Evolutionary conservation across 2,797 vertebrate genomes (phyloP).

Genomic region (Acanthornis magna): DNA sequence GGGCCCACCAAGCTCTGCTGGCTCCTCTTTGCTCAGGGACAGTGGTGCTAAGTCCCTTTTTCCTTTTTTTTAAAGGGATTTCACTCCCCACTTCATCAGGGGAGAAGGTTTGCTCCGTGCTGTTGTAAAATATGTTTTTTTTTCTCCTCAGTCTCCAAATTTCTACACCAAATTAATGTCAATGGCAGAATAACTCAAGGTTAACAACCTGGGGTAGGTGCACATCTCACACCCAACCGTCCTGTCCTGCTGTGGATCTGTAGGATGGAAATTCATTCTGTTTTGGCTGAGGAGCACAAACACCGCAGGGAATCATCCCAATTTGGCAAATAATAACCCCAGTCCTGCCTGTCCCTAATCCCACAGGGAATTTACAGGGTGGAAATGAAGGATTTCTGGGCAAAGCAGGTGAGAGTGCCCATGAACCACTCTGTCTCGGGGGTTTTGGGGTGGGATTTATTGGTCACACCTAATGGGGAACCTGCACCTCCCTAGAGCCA

Average conservation of each 20-base stretch:
- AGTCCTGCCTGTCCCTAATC: background rate
- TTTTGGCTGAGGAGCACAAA: background rate
- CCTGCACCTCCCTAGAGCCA: background rate
- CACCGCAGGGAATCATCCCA: background rate
- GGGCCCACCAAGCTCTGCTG: slow-evolving; percentile 22
- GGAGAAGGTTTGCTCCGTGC: fast-evolving
- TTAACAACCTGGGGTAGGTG: background rate
- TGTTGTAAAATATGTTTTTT: fast-evolving
- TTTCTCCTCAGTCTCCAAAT: background rate
- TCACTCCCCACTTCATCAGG: fast-evolving
- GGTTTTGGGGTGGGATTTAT: fast-evolving
- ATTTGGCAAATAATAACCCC: background rate
- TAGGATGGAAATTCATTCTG: background rate
- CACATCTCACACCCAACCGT: background rate
- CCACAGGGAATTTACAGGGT: background rate
- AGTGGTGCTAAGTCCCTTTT: background rate
- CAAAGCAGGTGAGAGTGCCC: background rate
- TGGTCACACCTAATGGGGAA: fast-evolving
- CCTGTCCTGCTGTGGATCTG: background rate
- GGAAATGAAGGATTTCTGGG: background rate
- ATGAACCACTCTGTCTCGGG: fast-evolving
- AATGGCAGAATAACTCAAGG: background rate
- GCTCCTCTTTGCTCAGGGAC: background rate
- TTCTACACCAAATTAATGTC: background rate
- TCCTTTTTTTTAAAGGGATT: background rate